Evolutionary conservation across 2,888 invertebrate genomes (phyloP).

Genomic region (Drosophila kuntzei): DNA sequence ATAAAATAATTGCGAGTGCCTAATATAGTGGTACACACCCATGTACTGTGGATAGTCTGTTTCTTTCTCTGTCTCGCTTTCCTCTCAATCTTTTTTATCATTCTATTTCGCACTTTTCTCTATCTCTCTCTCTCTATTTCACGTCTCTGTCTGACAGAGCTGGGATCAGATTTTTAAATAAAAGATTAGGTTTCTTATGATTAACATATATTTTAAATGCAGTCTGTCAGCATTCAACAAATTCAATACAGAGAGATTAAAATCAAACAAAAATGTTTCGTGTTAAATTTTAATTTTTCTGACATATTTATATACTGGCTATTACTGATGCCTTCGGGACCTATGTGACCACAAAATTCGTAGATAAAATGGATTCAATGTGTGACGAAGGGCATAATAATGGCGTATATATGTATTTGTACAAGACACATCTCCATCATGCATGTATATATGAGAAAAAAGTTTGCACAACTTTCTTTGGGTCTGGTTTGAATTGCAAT

Average conservation of each 20-base stretch:
- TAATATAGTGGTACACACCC: background rate
- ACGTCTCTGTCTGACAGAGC: background rate
- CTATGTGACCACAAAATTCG: no score
- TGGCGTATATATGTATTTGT: background rate
- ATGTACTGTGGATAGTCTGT: background rate
- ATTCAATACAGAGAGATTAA: background rate
- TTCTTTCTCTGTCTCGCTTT: background rate
- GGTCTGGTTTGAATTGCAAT: background rate
- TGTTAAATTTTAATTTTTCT: background rate
- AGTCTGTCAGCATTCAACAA: no score
- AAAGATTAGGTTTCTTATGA: no score
- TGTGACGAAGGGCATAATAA: background rate
- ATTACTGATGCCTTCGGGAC: no score
- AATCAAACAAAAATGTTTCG: background rate
- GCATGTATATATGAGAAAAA: background rate
- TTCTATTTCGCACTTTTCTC: background rate
- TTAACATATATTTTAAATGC: no score
- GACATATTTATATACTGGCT: background rate
- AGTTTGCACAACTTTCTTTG: background rate
- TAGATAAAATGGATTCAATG: no score
- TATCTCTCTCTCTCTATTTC: background rate
- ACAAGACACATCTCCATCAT: slow-evolving; percentile 1
- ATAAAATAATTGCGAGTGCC: background rate
- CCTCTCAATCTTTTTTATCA: background rate
- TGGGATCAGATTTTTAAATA: no score